A percentile compares a stretch with the other conserved stretches of the same genome.
Evolutionary conservation across 2,888 invertebrate genomes (phyloP).

Genomic region (Acheta domesticus): DNA sequence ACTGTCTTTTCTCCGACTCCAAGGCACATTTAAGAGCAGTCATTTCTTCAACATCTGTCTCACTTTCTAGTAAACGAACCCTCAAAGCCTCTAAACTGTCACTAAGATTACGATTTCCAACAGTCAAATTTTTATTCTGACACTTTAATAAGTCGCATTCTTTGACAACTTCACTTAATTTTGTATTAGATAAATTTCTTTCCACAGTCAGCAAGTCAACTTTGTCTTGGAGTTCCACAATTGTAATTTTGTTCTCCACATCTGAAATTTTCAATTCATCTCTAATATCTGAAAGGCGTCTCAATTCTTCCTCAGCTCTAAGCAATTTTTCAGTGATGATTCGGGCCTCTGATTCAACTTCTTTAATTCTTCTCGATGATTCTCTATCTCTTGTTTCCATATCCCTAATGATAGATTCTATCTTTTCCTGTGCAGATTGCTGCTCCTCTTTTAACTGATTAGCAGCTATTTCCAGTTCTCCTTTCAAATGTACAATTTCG

Average conservation of each 20-base stretch:
- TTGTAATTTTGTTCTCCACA: slow-evolving; percentile 32
- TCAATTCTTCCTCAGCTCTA: slow-evolving; percentile 5
- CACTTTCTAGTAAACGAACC: slow-evolving; percentile 33
- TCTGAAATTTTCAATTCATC: slow-evolving; percentile 33
- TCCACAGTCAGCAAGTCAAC: slow-evolving; percentile 31
- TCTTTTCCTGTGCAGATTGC: background rate
- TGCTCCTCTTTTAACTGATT: background rate
- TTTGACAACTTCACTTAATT: slow-evolving; percentile 19
- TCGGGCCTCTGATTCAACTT: slow-evolving; percentile 20
- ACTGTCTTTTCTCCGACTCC: slow-evolving; percentile 23
- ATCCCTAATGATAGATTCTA: background rate
- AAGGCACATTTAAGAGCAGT: slow-evolving; percentile 21
- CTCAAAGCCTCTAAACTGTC: slow-evolving; percentile 33
- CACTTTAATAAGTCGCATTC: slow-evolving; percentile 12
- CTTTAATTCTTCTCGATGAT: background rate
- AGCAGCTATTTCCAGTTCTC: background rate
- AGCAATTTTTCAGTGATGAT: background rate
- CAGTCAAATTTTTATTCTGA: slow-evolving; percentile 33
- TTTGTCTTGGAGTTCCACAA: slow-evolving; percentile 35
- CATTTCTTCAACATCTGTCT: slow-evolving; percentile 29
- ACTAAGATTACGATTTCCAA: slow-evolving; percentile 30
- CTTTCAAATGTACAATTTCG: background rate
- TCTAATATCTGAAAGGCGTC: background rate
- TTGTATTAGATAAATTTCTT: slow-evolving; percentile 5
- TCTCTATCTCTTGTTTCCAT: background rate